Percentiles rank a stretch among this genome's conserved stretches.
phyloP scores from a whole-genome alignment of 2,113 vertebrate genomes.

The Alligator sinensis region DNA sequence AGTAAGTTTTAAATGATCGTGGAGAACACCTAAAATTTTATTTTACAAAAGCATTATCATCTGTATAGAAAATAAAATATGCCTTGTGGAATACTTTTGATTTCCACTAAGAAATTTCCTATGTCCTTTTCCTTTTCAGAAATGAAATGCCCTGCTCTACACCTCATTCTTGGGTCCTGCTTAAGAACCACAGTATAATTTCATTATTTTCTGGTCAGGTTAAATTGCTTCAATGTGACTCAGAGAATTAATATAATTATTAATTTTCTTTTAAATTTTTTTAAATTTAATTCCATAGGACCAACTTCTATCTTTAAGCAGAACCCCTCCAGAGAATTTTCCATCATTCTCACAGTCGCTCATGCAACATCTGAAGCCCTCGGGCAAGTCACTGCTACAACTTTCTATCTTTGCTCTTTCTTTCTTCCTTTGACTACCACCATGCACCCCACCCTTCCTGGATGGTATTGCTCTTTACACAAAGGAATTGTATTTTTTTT shows the following conservation, averaged over 20 bases:
- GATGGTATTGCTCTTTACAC: background rate
- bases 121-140: too few species aligned
- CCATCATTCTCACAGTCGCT: background rate
- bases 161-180: too few species aligned
- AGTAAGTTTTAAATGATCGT: background rate
- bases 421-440: background rate
- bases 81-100: background rate
- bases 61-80: background rate
- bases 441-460: background rate
- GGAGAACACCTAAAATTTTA: fast-evolving
- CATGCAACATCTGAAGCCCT: background rate
- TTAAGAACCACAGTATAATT: background rate
- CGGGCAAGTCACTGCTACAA: background rate
- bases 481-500: background rate
- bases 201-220: background rate
- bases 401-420: background rate
- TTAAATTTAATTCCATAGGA: background rate
- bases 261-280: background rate
- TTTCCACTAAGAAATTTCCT: background rate
- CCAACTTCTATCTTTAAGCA: background rate
- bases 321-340: background rate
- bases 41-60: background rate
- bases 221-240: background rate
- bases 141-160: too few species aligned
- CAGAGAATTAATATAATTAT: background rate